Evolutionary conservation across 2,113 vertebrate species (phyloP), one percentile per base, ranked within the genome.

Genomic region (Azemiops feae): DNA sequence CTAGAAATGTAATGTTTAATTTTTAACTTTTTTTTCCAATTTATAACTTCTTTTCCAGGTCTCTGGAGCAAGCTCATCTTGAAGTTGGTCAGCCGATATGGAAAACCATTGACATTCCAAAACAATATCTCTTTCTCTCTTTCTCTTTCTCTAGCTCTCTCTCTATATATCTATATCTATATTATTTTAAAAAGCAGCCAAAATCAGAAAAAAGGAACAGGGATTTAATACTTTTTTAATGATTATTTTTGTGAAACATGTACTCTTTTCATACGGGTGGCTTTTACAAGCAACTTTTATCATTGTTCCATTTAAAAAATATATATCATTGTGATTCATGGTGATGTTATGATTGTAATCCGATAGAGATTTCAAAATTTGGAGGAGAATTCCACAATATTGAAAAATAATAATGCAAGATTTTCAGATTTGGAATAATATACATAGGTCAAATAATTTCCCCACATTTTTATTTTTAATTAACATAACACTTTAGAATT

Each of bases 31-130:
- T 94, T 90, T 97, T 97, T 97, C 97, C 98, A 98, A 97, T 98
- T 98, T 50, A 55, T 85, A n/a, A 50, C n/a, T 87, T 98, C 95
- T 98, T 98, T 98, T 98, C 96, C 98, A 99, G 99, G 99, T 98
- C 97, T 98, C 99, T 95, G 99, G 99, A 98, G 98, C 98, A 98
- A 99, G 98, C 98, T 99, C 99, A 97, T 98, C 99, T 98, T 99
- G 99, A 99, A 98, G 98, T 96, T 98, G 98, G 98, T 98, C 98
- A 98, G 97, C 98, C 97, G 97, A 98, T 96, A 97, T 97, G 98
- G 98, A 98, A 98, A 98, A 98, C 98, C 98, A 98, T 98, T 99
- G 98, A 99, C 99, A 99, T 99, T 99, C 99, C 99, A 99, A 98
- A 99, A 97, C 96, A 97, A 96, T 97, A 97, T 98, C 96, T 97